A percentile compares a stretch with the other conserved stretches of the same genome.
phyloP scores from a whole-genome alignment of 1,140 invertebrate genomes.

The Epicauta chinensis region DNA sequence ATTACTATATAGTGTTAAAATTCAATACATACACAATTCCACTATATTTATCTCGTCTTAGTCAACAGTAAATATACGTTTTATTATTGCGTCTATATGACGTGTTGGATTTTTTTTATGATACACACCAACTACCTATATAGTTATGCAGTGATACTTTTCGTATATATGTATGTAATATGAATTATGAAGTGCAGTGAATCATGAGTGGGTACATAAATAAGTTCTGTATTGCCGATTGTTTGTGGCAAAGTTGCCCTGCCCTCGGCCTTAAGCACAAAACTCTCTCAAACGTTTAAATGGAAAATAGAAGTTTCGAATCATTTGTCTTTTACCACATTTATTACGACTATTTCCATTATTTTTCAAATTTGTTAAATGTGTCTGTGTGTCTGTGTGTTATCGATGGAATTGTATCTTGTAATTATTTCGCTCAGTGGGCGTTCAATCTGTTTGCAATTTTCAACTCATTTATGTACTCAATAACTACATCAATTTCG shows the following conservation, averaged over 20 bases:
- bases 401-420: slow-evolving; percentile 18
- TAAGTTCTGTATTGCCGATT: slow-evolving; percentile 20
- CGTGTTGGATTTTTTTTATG: no score
- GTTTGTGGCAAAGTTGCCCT: slow-evolving; percentile 1
- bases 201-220: slow-evolving; percentile 20
- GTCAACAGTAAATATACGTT: no score
- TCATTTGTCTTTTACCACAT: slow-evolving; percentile 16
- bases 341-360: slow-evolving; percentile 19
- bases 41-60: no score
- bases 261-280: slow-evolving; percentile 9
- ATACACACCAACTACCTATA: no score
- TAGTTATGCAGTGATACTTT: slow-evolving; percentile 17
- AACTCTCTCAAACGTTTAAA: background rate
- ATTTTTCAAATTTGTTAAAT: slow-evolving; percentile 11
- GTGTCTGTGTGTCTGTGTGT: no score
- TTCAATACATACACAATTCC: background rate
- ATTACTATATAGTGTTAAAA: slow-evolving; percentile 16
- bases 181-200: slow-evolving; percentile 21
- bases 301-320: slow-evolving; percentile 6
- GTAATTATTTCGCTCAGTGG: slow-evolving; percentile 15
- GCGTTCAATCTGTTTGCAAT: background rate
- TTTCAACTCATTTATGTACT: no score
- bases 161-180: slow-evolving; percentile 6
- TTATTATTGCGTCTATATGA: no score
- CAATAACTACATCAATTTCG: no score